phyloP scores from a whole-genome alignment of 2,113 vertebrate genomes.

The Carassius carassius region DNA sequence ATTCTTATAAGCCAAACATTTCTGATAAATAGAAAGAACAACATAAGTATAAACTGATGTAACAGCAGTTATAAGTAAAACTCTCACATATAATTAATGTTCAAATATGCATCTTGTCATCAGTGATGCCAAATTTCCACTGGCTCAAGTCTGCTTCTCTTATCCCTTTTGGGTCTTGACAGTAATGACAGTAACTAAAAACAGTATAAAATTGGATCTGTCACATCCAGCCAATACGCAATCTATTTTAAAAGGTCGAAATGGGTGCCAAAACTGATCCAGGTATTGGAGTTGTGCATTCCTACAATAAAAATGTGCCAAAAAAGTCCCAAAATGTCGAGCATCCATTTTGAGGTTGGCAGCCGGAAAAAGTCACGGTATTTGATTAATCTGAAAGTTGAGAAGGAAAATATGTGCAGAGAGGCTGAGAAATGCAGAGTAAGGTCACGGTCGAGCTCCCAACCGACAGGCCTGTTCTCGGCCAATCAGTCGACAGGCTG shows the following conservation, averaged over 20 bases:
- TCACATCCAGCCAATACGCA: not conserved
- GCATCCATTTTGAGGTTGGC: not conserved
- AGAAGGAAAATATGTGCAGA: slow-evolving; percentile 19
- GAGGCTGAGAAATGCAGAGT: slow-evolving; percentile 30
- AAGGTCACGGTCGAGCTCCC: slow-evolving; percentile 22
- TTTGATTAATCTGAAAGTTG: slow-evolving; percentile 15
- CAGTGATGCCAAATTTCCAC: not conserved
- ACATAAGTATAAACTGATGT: not conserved
- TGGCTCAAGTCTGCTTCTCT: slow-evolving; percentile 15
- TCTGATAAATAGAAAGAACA: not conserved
- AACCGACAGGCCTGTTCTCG: slow-evolving; percentile 37
- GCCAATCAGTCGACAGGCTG: slow-evolving; percentile 39
- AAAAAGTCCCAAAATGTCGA: not conserved
- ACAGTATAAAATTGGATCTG: slow-evolving; percentile 5
- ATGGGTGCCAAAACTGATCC: not conserved
- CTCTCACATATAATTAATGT: not conserved
- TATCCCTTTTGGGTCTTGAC: not conserved
- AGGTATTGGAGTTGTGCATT: not conserved
- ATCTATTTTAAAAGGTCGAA: not conserved
- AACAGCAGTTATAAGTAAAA: not conserved
- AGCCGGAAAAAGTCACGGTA: not conserved
- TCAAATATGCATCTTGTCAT: not conserved
- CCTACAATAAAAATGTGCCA: not conserved
- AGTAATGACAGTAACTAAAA: slow-evolving; percentile 6
- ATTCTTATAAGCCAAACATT: not conserved